phyloP scores from a whole-genome alignment of 2,888 invertebrate genomes.

The Poecilus cupreus region DNA sequence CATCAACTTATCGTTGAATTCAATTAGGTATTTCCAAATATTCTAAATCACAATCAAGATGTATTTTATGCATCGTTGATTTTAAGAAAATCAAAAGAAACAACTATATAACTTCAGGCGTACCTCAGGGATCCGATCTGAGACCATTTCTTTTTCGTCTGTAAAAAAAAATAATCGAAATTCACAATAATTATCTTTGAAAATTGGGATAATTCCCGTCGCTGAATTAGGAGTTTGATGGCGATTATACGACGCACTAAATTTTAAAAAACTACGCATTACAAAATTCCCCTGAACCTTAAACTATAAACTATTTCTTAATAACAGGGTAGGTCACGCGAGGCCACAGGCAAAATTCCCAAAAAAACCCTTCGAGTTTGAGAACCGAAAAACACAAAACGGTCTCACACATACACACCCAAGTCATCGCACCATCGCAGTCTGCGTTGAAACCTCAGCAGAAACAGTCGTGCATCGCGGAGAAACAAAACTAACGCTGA shows the following conservation, averaged over 20 bases:
- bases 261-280: background rate
- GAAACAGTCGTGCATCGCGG: slow-evolving; percentile 31
- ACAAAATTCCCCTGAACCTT: background rate
- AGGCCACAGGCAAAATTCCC: slow-evolving; percentile 16
- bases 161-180: background rate
- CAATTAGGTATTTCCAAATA: too few relatives aligned
- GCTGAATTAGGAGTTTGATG: background rate
- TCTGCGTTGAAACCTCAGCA: slow-evolving; percentile 15
- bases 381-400: slow-evolving; percentile 6
- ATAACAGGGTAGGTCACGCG: slow-evolving; percentile 39
- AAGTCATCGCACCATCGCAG: slow-evolving; percentile 16
- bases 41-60: too few relatives aligned
- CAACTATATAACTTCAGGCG: too few relatives aligned
- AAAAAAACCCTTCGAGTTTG: slow-evolving; percentile 17
- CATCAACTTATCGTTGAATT: too few relatives aligned
- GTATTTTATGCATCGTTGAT: too few relatives aligned
- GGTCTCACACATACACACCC: slow-evolving; percentile 6
- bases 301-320: slow-evolving; percentile 39
- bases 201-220: background rate
- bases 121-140: too few relatives aligned
- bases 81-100: too few relatives aligned
- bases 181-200: background rate
- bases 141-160: too few relatives aligned
- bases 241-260: slow-evolving; percentile 12
- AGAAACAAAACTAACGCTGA: slow-evolving; percentile 9